Conservation (phyloP, 2,888 invertebrate genomes). For the Eupithecia dodoneata region DNA sequence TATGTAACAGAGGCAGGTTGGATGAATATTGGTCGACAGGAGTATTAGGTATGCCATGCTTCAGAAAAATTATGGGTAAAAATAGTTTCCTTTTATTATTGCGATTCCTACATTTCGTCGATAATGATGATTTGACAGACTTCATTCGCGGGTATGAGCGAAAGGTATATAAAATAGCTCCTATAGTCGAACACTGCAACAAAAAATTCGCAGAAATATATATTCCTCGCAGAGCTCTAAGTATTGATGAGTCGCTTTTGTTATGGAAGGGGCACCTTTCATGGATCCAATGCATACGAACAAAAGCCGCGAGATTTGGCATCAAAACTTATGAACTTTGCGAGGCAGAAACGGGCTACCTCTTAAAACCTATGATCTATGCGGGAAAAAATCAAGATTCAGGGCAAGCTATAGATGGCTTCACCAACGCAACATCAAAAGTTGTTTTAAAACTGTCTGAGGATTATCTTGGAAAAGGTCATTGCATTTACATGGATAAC, state of each 20-base stretch:
- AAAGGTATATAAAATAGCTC: slow-evolving; percentile 38
- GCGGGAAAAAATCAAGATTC: slow-evolving; percentile 24
- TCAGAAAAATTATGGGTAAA: slow-evolving; percentile 38
- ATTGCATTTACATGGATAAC: neutral
- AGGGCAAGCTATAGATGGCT: slow-evolving; percentile 33
- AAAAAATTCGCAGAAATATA: slow-evolving; percentile 31
- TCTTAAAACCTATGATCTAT: slow-evolving; percentile 27
- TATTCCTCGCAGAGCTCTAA: slow-evolving; percentile 29
- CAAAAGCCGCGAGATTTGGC: slow-evolving; percentile 42
- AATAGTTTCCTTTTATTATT: slow-evolving; percentile 36
- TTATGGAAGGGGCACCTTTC: slow-evolving; percentile 42
- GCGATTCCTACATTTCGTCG: slow-evolving; percentile 40
- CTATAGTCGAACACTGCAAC: slow-evolving; percentile 25
- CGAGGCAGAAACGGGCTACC: slow-evolving; percentile 41
- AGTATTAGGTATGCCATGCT: slow-evolving; percentile 40
- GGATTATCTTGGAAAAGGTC: slow-evolving; percentile 24
- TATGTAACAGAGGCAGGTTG: slow-evolving; percentile 28
- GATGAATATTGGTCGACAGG: slow-evolving; percentile 42
- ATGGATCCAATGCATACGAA: slow-evolving; percentile 42
- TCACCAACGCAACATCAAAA: slow-evolving; percentile 41
- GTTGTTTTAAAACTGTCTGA: slow-evolving; percentile 34
- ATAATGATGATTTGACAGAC: slow-evolving; percentile 33
- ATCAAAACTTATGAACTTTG: slow-evolving; percentile 40
- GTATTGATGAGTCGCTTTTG: slow-evolving; percentile 44
- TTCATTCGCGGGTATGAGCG: slow-evolving; percentile 27